phyloP scores from a whole-genome alignment of 2,113 vertebrate genomes.

The Gopherus evgoodei region DNA sequence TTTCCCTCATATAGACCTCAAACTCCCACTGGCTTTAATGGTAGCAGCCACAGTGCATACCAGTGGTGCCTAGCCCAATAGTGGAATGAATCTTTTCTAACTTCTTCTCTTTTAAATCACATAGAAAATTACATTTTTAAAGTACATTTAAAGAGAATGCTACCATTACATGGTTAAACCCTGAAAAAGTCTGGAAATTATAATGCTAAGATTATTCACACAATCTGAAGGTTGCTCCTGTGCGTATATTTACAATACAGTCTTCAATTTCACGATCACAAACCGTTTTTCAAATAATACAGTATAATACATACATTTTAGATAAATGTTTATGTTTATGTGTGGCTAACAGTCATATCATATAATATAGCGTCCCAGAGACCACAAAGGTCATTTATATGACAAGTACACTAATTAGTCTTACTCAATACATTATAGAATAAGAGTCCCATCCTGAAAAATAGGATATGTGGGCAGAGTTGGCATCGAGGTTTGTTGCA shows the following conservation, averaged over 20 bases:
- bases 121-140: neutral
- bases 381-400: fast-evolving
- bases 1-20: neutral
- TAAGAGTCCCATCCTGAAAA: neutral
- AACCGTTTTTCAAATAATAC: conserved; percentile 10
- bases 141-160: neutral
- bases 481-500: too few relatives aligned
- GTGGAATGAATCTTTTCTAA: neutral
- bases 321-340: neutral
- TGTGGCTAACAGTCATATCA: neutral
- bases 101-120: neutral
- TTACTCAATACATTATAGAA: neutral
- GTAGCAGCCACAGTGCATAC: neutral
- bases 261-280: neutral
- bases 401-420: neutral
- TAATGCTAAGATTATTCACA: neutral
- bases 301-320: neutral
- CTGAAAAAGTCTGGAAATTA: neutral
- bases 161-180: neutral
- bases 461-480: too few relatives aligned
- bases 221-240: neutral
- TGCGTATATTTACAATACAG: neutral
- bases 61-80: neutral
- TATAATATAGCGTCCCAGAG: fast-evolving
- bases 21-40: neutral